Evolutionary conservation across 2,113 vertebrate genomes (phyloP), one percentile per base, ranked within the genome.

Genomic region (Alethe diademata): DNA sequence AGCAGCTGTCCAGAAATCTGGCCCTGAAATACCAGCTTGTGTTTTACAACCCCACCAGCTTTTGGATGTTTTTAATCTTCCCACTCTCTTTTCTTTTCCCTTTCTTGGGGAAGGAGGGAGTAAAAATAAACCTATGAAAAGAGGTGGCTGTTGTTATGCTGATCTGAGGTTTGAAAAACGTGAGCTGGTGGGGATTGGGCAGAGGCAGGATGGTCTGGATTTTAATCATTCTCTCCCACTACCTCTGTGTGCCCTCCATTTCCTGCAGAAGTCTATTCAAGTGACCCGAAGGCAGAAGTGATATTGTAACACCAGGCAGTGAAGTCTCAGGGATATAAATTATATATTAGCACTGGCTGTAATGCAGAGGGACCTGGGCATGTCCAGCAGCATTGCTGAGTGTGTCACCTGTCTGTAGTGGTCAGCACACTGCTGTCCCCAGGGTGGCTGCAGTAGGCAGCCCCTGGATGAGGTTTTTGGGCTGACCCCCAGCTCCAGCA

Each of bases 401-500:
- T 1, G 20, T 97, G 94, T 91, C 72, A 91, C 94, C 89, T 76
- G 82, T 86, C 96, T 97, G 29, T 53, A 70, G 66, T 70, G 67
- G 81, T 95, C 71, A 71, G 91, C 78, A 80, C 72, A 25, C 26
- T 6, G 45, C 7, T 2, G 56, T 94, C 93, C 88, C 90, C 2
- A 2, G 25, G 81, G 86, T 36, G 76, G 15, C 50, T 4, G 16
- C 69, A 73, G 54, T 16, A 65, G 93, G 19, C 79, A 94, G 91
- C 72, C 74, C 81, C 80, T 14, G 13, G 57, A 35, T 45, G 92
- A 67, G 69, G 82, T 35, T 84, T 93, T 92, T 96, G 93, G 74
- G 82, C 96, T 90, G 97, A 98, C 97, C 97, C 95, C 72, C 3
- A 38, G 86, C 95, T 97, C 87, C 6, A 1, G 74, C 88, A 96